Percentiles rank a stretch among this genome's conserved stretches.
Evolutionary conservation across 2,113 vertebrate species (phyloP).

Genomic region (Thomomys bottae): DNA sequence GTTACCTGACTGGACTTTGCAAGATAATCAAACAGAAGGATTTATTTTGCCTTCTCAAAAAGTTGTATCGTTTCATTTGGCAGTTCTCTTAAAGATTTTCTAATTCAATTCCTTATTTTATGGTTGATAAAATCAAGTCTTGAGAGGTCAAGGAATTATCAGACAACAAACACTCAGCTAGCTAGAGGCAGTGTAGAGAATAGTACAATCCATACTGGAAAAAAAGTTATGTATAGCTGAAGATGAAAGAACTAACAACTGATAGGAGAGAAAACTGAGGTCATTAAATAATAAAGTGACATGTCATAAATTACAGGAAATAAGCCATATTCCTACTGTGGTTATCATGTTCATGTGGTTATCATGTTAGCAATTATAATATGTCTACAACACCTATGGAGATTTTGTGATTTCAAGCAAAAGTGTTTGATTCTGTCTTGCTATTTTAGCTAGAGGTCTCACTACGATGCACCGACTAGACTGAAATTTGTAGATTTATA

Average conservation of each 20-base stretch:
- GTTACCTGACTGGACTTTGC: neutral
- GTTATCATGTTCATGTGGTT: neutral
- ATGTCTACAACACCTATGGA: neutral
- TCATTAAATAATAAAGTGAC: neutral
- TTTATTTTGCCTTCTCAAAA: constrained; percentile 62
- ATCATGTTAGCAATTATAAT: neutral
- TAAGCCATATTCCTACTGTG: neutral
- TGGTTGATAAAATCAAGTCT: constrained; percentile 28
- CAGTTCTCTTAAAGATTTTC: constrained; percentile 30
- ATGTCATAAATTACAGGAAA: neutral
- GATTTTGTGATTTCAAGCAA: neutral
- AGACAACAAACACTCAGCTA: neutral
- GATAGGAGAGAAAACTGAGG: neutral
- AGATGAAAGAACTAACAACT: neutral
- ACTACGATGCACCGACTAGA: neutral
- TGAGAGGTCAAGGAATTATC: constrained; percentile 34
- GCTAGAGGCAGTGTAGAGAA: neutral
- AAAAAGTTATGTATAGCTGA: neutral
- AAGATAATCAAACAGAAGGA: constrained; percentile 65
- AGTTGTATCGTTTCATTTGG: constrained; percentile 46
- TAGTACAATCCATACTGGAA: neutral
- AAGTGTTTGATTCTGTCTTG: neutral
- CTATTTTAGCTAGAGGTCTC: neutral
- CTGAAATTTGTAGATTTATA: neutral
- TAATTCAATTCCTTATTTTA: constrained; percentile 48